These are phyloP conservation scores for Delphinapterus leucas DNA, from an alignment of 2,113 vertebrate genomes.

Conservation along the genomic window DNA sequence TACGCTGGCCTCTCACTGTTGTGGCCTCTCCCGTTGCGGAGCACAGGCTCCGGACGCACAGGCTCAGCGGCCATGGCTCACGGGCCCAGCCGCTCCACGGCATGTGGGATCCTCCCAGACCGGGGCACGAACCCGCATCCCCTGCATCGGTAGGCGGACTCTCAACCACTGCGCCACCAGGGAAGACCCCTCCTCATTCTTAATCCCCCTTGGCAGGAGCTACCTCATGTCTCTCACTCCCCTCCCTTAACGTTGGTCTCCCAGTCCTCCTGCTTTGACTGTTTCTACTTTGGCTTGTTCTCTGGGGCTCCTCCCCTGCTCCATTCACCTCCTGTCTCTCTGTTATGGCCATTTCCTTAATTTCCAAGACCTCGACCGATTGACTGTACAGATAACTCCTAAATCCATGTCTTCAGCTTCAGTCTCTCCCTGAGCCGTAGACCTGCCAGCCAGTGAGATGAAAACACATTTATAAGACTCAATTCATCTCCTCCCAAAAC, in stretches of 20 bases:
- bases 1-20: too few relatives aligned
- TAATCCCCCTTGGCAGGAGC: not conserved
- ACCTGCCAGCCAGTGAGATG: not conserved
- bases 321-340: not conserved
- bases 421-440: not conserved
- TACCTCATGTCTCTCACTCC: not conserved
- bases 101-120: too few relatives aligned
- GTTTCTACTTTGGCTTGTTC: not conserved
- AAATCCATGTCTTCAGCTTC: not conserved
- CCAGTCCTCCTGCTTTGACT: not conserved
- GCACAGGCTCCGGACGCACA: too few relatives aligned
- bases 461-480: not conserved
- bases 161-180: too few relatives aligned
- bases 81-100: fast-evolving
- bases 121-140: too few relatives aligned
- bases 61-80: too few relatives aligned
- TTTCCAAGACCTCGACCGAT: not conserved
- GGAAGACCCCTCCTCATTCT: not conserved
- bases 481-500: not conserved
- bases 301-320: not conserved
- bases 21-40: too few relatives aligned
- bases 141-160: too few relatives aligned
- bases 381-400: not conserved
- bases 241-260: fast-evolving
- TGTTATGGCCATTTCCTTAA: fast-evolving